These are phyloP conservation scores for Fulmarus glacialis DNA, from an alignment of 2,113 vertebrate species.

Conservation along the genomic window DNA sequence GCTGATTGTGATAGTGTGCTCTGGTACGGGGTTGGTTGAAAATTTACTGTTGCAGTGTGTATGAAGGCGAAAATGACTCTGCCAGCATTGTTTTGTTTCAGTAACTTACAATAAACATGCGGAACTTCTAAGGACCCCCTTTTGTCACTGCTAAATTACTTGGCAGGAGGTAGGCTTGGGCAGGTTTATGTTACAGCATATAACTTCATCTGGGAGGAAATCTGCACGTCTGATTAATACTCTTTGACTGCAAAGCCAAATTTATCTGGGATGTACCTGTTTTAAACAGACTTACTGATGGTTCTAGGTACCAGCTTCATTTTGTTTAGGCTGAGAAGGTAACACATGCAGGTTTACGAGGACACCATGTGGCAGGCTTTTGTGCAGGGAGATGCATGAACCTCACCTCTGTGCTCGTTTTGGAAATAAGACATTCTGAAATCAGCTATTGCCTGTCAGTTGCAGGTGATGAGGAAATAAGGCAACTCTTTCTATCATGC, in stretches of 20 bases:
- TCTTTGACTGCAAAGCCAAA: not conserved
- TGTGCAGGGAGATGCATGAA: rapidly evolving
- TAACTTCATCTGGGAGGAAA: not conserved
- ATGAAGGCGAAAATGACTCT: not conserved
- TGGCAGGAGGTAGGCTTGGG: not conserved
- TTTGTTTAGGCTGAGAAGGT: not conserved
- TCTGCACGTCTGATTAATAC: rapidly evolving
- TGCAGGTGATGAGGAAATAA: not conserved
- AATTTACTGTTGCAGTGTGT: not conserved
- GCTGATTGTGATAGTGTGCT: not conserved
- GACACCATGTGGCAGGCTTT: too few relatives aligned
- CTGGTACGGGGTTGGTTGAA: not conserved
- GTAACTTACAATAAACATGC: not conserved
- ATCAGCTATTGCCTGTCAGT: rapidly evolving
- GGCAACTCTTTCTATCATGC: rapidly evolving
- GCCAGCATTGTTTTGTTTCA: not conserved
- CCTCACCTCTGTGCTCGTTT: rapidly evolving
- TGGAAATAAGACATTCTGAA: rapidly evolving
- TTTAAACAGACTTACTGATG: rapidly evolving
- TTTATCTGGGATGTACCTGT: rapidly evolving
- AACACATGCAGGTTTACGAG: rapidly evolving
- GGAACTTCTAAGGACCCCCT: not conserved
- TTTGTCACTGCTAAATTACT: not conserved
- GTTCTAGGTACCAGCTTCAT: not conserved
- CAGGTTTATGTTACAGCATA: rapidly evolving